These are phyloP conservation scores for Thumatha senex DNA, from an alignment of 2,888 invertebrate genomes.

Conservation along the genomic window DNA sequence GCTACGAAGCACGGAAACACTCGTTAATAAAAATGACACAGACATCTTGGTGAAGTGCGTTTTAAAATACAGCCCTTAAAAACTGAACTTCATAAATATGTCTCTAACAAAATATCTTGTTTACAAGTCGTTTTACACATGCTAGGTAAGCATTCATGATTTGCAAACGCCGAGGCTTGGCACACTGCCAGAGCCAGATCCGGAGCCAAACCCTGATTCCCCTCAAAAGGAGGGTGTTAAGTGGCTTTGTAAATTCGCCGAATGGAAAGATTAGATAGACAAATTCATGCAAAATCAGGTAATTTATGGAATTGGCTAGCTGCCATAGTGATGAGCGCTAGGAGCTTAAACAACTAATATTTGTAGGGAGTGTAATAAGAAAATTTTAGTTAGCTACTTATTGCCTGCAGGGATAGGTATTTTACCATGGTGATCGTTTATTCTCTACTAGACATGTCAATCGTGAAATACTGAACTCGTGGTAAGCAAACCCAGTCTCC, in stretches of 20 bases:
- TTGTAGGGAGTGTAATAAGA: no score
- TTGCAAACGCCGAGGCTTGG: slow-evolving; percentile 40
- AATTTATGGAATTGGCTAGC: slow-evolving; percentile 29
- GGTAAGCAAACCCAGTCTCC: no score
- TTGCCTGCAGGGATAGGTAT: no score
- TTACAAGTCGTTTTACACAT: slow-evolving; percentile 42
- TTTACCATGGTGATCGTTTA: no score
- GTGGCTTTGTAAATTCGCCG: slow-evolving; percentile 34
- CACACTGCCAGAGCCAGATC: slow-evolving; percentile 29
- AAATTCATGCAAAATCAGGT: slow-evolving; percentile 40
- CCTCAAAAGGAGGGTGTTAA: slow-evolving; percentile 32
- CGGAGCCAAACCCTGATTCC: slow-evolving; percentile 18
- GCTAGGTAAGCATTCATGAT: slow-evolving; percentile 34
- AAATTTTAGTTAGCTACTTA: no score
- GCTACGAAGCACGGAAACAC: no score
- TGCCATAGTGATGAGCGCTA: slow-evolving; percentile 14
- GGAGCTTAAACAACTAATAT: no score
- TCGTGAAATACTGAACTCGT: no score
- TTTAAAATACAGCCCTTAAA: no score
- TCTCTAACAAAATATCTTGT: slow-evolving; percentile 29
- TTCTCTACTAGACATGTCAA: no score
- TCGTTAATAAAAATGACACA: no score
- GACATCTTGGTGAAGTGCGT: no score
- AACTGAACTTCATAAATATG: background rate
- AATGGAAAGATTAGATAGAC: slow-evolving; percentile 43